phyloP scores from a whole-genome alignment of 2,888 invertebrate genomes.

The Napeogenes sylphis region DNA sequence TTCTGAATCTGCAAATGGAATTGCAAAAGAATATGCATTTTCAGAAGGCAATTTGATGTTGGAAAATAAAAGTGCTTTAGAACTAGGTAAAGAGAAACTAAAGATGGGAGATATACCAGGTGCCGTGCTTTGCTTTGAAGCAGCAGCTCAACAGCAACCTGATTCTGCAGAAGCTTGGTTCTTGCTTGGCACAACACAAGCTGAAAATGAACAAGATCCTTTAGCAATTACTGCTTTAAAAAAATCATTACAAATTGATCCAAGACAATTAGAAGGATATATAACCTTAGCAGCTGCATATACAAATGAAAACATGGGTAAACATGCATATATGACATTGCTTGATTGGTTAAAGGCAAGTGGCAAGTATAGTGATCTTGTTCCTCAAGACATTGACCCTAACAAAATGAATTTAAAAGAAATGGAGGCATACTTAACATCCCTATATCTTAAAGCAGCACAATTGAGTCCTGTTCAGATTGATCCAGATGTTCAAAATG shows the following conservation, averaged over 20 bases:
- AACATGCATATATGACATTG: slow-evolving; percentile 90
- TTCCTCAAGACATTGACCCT: slow-evolving; percentile 73
- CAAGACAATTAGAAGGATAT: slow-evolving; percentile 88
- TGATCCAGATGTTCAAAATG: slow-evolving; percentile 95
- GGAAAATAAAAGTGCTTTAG: slow-evolving; percentile 86
- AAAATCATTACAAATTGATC: slow-evolving; percentile 88
- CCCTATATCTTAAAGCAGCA: slow-evolving; percentile 87
- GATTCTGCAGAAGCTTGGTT: slow-evolving; percentile 91
- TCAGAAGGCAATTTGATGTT: slow-evolving; percentile 91
- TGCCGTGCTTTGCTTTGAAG: slow-evolving; percentile 97
- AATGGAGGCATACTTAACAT: slow-evolving; percentile 81
- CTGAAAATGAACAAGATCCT: slow-evolving; percentile 98
- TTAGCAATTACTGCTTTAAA: slow-evolving; percentile 94
- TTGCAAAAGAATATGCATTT: slow-evolving; percentile 84
- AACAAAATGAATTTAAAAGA: slow-evolving; percentile 65
- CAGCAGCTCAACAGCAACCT: slow-evolving; percentile 90
- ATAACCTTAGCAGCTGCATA: slow-evolving; percentile 96
- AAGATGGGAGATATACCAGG: slow-evolving; percentile 94
- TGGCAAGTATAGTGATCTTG: slow-evolving; percentile 87
- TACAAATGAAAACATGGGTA: slow-evolving; percentile 96
- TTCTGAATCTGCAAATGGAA: slow-evolving; percentile 70
- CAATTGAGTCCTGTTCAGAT: slow-evolving; percentile 84
- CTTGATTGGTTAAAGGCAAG: slow-evolving; percentile 87
- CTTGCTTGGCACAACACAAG: slow-evolving; percentile 92
- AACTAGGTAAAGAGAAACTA: slow-evolving; percentile 90